Conservation (phyloP, 1,140 invertebrate genomes). For the Liolophura sinensis region DNA sequence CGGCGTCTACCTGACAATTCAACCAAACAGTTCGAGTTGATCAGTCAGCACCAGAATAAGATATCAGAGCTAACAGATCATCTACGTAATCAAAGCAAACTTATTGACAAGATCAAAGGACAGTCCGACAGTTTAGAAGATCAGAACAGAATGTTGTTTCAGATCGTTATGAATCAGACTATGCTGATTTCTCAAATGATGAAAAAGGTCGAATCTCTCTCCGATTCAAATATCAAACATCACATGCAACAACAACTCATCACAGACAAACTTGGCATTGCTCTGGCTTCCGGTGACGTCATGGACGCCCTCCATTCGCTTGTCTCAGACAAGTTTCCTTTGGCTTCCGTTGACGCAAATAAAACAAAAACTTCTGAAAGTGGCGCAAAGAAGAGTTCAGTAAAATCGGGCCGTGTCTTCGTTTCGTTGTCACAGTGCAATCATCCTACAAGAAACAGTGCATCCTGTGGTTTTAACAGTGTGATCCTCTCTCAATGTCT, state of each 20-base stretch:
- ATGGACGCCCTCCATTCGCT: too few relatives aligned
- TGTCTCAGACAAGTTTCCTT: too few relatives aligned
- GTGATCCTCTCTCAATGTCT: too few relatives aligned
- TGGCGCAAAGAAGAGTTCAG: too few relatives aligned
- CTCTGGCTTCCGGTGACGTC: too few relatives aligned
- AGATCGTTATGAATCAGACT: constrained; percentile 47
- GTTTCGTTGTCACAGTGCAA: too few relatives aligned
- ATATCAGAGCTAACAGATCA: constrained; percentile 31
- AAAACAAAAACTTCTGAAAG: too few relatives aligned
- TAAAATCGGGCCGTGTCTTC: too few relatives aligned
- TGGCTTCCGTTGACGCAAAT: too few relatives aligned
- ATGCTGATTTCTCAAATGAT: constrained; percentile 36
- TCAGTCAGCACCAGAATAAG: constrained; percentile 35
- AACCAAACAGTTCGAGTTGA: constrained; percentile 22
- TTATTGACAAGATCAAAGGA: constrained; percentile 29
- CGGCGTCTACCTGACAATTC: constrained; percentile 4
- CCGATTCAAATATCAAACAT: constrained; percentile 33
- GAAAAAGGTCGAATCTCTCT: constrained; percentile 37
- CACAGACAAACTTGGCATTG: too few relatives aligned
- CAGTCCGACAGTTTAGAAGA: constrained; percentile 36
- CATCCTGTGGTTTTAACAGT: too few relatives aligned
- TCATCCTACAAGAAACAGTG: too few relatives aligned
- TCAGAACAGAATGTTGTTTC: constrained; percentile 38
- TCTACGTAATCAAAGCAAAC: constrained; percentile 32
- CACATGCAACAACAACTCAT: constrained; percentile 1